phyloP scores from a whole-genome alignment of 2,113 vertebrate species.

The Tenrec ecaudatus region DNA sequence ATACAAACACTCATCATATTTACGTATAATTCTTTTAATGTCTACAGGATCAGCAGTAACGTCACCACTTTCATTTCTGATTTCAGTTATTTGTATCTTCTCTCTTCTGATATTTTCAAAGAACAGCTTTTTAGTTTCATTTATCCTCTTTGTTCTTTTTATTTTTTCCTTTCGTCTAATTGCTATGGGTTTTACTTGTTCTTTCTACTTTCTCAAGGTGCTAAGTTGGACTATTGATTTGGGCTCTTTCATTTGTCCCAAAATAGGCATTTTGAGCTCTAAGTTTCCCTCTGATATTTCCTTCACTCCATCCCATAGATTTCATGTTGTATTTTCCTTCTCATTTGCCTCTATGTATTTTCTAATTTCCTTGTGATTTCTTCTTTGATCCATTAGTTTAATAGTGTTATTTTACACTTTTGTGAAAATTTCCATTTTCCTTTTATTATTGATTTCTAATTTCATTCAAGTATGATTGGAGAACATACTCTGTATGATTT shows the following conservation, averaged over 20 bases:
- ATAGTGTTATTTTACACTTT: background rate
- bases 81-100: no score
- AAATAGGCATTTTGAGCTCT: background rate
- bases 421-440: background rate
- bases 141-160: background rate
- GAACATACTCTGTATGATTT: background rate
- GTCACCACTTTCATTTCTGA: no score
- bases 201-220: background rate
- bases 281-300: background rate
- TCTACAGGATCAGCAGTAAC: no score
- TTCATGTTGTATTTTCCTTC: background rate
- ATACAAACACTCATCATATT: background rate
- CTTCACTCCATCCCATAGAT: background rate
- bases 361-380: background rate
- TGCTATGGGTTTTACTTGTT: background rate
- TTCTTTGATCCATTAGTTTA: background rate
- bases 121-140: background rate
- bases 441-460: background rate
- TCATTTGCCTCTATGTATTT: background rate
- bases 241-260: no score
- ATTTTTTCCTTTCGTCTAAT: background rate
- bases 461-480: background rate
- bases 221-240: background rate
- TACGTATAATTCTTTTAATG: background rate
- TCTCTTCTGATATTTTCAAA: background rate